Conservation (phyloP, 2,797 vertebrate genomes). For the Mus minutoides region DNA sequence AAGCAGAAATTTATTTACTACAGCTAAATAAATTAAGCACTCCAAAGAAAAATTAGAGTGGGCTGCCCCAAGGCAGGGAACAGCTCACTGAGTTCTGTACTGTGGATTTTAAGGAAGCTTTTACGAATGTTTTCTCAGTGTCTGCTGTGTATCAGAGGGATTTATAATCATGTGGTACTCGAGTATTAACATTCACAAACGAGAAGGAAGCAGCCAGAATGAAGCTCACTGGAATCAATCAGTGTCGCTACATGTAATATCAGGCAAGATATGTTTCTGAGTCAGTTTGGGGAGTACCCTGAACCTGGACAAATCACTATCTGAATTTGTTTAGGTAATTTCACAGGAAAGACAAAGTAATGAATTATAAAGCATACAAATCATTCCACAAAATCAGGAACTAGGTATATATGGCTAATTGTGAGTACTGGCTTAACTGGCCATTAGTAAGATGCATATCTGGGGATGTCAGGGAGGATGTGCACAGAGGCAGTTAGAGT, state of each 20-base stretch:
- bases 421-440: neutral
- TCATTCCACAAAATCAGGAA: neutral
- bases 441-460: neutral
- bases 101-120: neutral
- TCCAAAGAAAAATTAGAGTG: neutral
- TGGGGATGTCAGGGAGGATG: neutral
- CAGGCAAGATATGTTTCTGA: neutral
- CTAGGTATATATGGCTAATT: neutral
- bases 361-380: neutral
- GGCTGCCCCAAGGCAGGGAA: neutral
- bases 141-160: neutral
- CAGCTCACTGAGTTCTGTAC: neutral
- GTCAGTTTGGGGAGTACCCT: neutral
- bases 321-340: constrained; percentile 31
- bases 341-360: neutral
- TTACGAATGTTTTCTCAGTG: neutral
- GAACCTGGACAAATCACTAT: neutral
- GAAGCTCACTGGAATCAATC: neutral
- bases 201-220: neutral
- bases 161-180: neutral
- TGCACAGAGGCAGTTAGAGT: neutral
- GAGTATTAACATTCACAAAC: neutral
- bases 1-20: neutral
- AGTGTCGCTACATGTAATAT: neutral
- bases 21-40: neutral